These are phyloP conservation scores for Lindbergichthys nudifrons DNA, from an alignment of 2,797 vertebrate species.

Conservation along the genomic window DNA sequence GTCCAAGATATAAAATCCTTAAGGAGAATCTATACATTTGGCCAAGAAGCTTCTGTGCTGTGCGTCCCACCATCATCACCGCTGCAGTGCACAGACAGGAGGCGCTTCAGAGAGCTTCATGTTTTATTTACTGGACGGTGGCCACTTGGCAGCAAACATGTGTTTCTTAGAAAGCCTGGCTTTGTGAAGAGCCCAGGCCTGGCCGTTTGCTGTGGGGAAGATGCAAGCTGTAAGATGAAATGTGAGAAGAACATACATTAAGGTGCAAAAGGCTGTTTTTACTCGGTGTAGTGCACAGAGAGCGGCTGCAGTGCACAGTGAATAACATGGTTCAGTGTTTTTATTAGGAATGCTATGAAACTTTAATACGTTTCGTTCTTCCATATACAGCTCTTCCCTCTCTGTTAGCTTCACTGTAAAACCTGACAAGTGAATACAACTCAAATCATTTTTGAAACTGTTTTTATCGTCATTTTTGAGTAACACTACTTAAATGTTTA, in stretches of 20 bases:
- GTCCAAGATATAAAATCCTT: not conserved
- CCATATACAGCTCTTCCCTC: not conserved
- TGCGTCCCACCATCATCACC: constrained; percentile 19
- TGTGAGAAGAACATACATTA: constrained; percentile 58
- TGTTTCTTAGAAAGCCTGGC: constrained; percentile 54
- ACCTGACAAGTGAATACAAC: no score
- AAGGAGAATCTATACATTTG: not conserved
- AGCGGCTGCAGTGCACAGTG: not conserved
- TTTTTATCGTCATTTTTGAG: no score
- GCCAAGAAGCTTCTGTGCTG: not conserved
- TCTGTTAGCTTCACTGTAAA: constrained; percentile 6
- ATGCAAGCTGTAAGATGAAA: constrained; percentile 63
- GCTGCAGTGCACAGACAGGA: constrained; percentile 27
- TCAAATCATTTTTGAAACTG: no score
- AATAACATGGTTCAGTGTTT: constrained; percentile 16
- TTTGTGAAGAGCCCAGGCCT: constrained; percentile 44
- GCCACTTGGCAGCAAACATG: constrained; percentile 60
- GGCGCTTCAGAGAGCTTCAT: constrained; percentile 34
- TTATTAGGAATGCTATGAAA: constrained; percentile 15
- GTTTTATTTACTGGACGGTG: constrained; percentile 58
- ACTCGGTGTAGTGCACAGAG: constrained; percentile 8
- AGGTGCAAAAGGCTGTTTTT: constrained; percentile 37
- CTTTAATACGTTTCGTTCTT: constrained; percentile 10
- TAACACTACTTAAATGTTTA: no score
- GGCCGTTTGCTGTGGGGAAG: constrained; percentile 33